Evolutionary conservation across 2,888 invertebrate genomes (phyloP).

Genomic region (Panopea generosa): DNA sequence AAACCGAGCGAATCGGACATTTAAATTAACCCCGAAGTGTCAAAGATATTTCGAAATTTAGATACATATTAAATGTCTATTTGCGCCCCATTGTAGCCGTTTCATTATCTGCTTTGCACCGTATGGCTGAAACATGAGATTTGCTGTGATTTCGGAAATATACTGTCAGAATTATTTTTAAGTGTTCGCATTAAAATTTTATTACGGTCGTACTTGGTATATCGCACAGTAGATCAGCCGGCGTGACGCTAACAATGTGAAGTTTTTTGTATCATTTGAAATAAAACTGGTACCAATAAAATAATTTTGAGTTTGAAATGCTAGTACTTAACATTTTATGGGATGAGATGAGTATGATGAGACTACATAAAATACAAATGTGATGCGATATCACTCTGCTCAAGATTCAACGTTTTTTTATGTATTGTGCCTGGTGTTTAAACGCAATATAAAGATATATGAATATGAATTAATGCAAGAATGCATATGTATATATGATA

Average conservation of each 20-base stretch:
- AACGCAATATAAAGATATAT: no score
- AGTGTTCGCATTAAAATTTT: constrained; percentile 27
- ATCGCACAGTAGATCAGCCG: not conserved
- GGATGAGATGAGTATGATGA: constrained; percentile 1
- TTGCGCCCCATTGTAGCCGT: constrained; percentile 35
- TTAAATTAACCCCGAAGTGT: constrained; percentile 51
- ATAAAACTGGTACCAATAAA: constrained; percentile 13
- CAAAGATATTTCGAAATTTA: constrained; percentile 40
- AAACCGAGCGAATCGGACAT: constrained; percentile 50
- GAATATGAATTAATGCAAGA: no score
- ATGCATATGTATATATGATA: no score
- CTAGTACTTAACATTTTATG: constrained; percentile 5
- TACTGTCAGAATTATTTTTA: constrained; percentile 22
- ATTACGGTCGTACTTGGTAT: constrained; percentile 1
- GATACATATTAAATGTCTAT: constrained; percentile 57
- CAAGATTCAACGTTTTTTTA: no score
- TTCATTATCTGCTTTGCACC: constrained; percentile 58
- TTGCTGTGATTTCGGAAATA: constrained; percentile 43
- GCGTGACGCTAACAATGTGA: constrained; percentile 9
- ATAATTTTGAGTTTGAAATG: constrained; percentile 5
- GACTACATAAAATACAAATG: not conserved
- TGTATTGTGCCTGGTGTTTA: no score
- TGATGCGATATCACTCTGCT: no score
- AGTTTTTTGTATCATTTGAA: constrained; percentile 7
- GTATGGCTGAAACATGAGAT: constrained; percentile 48